These are phyloP conservation scores for Gandaritis pyraliata DNA, from an alignment of 2,888 invertebrate genomes.

Conservation along the genomic window DNA sequence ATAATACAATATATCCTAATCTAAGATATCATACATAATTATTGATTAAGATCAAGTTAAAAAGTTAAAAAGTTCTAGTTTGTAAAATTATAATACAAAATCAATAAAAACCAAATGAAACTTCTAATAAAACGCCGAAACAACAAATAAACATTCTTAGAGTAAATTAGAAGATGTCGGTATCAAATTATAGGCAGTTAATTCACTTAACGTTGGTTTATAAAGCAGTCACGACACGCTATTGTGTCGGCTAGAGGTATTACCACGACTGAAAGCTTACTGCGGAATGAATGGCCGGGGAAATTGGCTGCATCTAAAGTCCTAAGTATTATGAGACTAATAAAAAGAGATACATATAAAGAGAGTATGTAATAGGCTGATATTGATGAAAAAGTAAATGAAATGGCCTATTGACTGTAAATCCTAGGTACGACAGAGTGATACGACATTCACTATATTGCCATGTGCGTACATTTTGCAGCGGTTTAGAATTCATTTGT, in stretches of 20 bases:
- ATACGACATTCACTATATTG: too few species aligned
- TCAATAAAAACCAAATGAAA: slow-evolving; percentile 7
- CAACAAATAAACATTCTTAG: slow-evolving; percentile 30
- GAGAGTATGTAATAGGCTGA: too few species aligned
- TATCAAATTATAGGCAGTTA: slow-evolving; percentile 44
- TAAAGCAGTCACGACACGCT: slow-evolving; percentile 40
- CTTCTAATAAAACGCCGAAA: slow-evolving; percentile 7
- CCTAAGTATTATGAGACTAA: background rate
- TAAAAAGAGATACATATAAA: too few species aligned
- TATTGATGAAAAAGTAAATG: too few species aligned
- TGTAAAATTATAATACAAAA: slow-evolving; percentile 2
- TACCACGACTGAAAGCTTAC: slow-evolving; percentile 38
- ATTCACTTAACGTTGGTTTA: slow-evolving; percentile 40
- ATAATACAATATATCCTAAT: too few species aligned
- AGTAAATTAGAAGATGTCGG: slow-evolving; percentile 44
- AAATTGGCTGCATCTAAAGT: slow-evolving; percentile 5
- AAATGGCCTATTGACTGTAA: too few species aligned
- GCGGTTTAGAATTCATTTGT: too few species aligned
- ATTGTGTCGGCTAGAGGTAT: slow-evolving; percentile 43
- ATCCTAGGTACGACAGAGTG: too few species aligned
- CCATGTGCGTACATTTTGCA: too few species aligned
- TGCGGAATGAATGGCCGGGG: slow-evolving; percentile 6
- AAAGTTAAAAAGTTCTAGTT: background rate
- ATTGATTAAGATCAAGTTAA: too few species aligned
- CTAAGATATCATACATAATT: too few species aligned